These are phyloP conservation scores for Danio aesculapii DNA, from an alignment of 2,797 vertebrate genomes.

Conservation along the genomic window DNA sequence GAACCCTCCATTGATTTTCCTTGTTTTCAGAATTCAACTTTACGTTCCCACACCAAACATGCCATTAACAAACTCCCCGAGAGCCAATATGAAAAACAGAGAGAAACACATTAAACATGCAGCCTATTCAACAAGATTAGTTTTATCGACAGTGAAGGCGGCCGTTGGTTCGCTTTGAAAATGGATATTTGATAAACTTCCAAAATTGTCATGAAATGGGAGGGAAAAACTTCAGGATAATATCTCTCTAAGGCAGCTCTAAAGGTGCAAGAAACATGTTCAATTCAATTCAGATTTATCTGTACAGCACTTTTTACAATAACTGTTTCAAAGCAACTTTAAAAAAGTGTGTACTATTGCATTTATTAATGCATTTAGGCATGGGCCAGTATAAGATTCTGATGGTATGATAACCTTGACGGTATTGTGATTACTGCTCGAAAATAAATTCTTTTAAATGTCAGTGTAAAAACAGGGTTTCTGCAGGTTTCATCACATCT, in stretches of 20 bases:
- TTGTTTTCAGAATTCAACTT: conserved; percentile 40
- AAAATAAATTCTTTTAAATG: no score
- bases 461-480: no score
- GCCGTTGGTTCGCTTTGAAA: not conserved
- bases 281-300: no score
- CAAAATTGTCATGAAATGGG: not conserved
- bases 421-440: no score
- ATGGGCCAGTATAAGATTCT: no score
- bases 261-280: no score
- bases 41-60: not conserved
- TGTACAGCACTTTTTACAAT: no score
- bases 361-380: no score
- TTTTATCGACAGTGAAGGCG: not conserved
- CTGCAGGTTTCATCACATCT: no score
- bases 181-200: not conserved
- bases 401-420: no score
- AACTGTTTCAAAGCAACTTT: no score
- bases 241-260: not conserved
- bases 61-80: not conserved
- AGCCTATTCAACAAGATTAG: not conserved
- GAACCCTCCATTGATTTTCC: conserved; percentile 47
- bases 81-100: conserved; percentile 1
- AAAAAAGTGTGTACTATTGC: no score
- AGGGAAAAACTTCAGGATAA: not conserved
- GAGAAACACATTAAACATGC: not conserved